Percentiles rank a stretch among this genome's conserved stretches.
Evolutionary conservation across 37 sponge, comb jelly and placozoan species (phyloP).

Genomic region (Halichondria panicea): DNA sequence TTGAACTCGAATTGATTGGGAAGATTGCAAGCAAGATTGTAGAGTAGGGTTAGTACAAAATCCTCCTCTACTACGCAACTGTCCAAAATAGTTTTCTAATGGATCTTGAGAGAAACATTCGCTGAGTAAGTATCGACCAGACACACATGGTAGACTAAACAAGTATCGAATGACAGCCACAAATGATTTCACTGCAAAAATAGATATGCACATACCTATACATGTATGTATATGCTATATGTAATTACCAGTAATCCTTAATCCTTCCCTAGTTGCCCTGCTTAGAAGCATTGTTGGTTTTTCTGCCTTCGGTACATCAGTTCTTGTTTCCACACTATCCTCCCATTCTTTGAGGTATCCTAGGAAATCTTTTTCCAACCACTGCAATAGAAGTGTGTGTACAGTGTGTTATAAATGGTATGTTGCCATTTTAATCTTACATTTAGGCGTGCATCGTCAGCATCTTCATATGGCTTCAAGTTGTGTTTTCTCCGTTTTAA

Average conservation of each 20-base stretch:
- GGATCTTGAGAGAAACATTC: constrained; percentile 28
- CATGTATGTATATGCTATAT: background rate
- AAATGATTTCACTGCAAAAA: constrained; percentile 25
- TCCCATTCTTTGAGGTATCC: constrained; percentile 32
- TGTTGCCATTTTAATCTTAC: too few relatives aligned
- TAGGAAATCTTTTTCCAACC: constrained; percentile 22
- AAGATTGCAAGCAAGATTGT: constrained; percentile 14
- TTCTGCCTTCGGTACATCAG: background rate
- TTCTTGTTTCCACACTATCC: background rate
- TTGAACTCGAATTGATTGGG: constrained; percentile 14
- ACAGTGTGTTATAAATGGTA: too few relatives aligned
- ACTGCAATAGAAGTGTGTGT: too few relatives aligned
- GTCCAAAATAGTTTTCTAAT: constrained; percentile 26
- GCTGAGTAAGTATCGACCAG: constrained; percentile 1
- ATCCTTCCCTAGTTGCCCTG: constrained; percentile 2
- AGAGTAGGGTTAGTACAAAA: constrained; percentile 28
- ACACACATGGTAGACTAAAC: background rate
- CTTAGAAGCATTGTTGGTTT: constrained; percentile 16
- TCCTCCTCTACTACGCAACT: constrained; percentile 24
- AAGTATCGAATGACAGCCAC: constrained; percentile 16
- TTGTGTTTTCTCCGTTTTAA: background rate
- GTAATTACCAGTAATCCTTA: constrained; percentile 15
- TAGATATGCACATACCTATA: too few relatives aligned
- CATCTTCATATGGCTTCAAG: too few relatives aligned
- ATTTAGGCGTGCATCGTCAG: too few relatives aligned